Base-by-base conservation (phyloP, 2,797 vertebrate genomes). In the Rhinophrynus dorsalis region DNA sequence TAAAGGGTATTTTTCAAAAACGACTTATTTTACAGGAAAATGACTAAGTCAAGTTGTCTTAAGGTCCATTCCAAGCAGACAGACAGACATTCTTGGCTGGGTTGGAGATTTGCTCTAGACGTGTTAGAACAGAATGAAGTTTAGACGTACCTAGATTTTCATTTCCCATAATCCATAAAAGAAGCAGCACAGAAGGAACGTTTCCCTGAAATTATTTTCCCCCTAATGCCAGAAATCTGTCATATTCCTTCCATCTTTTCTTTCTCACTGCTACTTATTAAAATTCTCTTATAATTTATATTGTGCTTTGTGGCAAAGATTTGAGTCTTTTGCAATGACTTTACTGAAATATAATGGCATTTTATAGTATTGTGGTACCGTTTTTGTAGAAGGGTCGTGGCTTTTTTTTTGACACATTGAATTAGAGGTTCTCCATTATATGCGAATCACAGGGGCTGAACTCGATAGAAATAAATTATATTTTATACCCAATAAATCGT, bases 261-360 rank as follows among this genome's bases (percentile, higher is more conserved):
- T 42, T 50, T 51, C 52, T 65, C 44, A 40, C 60, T 52, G 37
- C 18, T 2, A 11, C 59, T 56, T 71, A 70, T 70, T 56, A 70
- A 37, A 70, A 33, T 45, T 10, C 52, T 12, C 6, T 2, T 55
- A 37, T 26, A 44, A 70, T 26, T 48, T 40, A 57, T 21, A 38
- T 4, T 3, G 15, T 11, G 18, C 17, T 32, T 27, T 23, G 35
- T 12, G 33, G 26, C 24, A 29, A 29, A 29, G 32, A 11, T 38
- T 11, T 3, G n/a, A 21, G 42, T 17, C n/a, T 12, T 18, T 10
- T 38, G 37, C 40, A 8, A 23, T n/a, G 50, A 8, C 42, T 50
- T 45, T 11, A 3, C 48, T 50, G 59, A 27, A 55, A 55, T 29
- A 55, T 37, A 47, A 45, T 15, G 27, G 27, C 15, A 27, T 30